These are phyloP conservation scores for Psilanteris sp. DNA, from an alignment of 1,140 invertebrate species.

Conservation along the genomic window DNA sequence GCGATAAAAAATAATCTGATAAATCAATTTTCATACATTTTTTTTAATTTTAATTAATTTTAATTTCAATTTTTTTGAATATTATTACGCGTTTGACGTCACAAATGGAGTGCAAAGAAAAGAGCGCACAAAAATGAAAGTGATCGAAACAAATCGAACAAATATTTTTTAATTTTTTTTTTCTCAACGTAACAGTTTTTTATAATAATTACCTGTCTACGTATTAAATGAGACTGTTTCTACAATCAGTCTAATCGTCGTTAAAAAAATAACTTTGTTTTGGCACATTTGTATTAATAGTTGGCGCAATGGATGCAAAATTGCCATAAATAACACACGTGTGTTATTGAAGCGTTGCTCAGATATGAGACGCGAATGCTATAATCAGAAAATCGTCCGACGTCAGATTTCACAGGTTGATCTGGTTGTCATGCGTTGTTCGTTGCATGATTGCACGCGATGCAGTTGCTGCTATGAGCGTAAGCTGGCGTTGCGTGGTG, in stretches of 20 bases:
- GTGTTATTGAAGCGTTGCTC: conserved; percentile 34
- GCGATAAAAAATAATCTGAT: too few species aligned
- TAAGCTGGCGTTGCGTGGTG: conserved; percentile 34
- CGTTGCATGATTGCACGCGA: conserved; percentile 61
- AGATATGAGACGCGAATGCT: conserved; percentile 43
- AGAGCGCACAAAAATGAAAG: too few species aligned
- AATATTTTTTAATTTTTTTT: too few species aligned
- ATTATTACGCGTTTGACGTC: too few species aligned
- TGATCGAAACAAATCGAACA: too few species aligned
- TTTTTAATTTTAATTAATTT: too few species aligned
- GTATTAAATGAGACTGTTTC: too few species aligned
- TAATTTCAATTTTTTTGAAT: too few species aligned
- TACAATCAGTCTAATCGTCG: not conserved
- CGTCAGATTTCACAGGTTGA: conserved; percentile 51
- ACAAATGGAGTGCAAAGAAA: too few species aligned
- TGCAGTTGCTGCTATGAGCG: conserved; percentile 42
- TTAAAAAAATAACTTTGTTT: conserved; percentile 29
- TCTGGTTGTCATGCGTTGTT: conserved; percentile 58
- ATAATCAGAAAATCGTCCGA: conserved; percentile 60
- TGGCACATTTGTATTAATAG: conserved; percentile 34
- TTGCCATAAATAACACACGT: conserved; percentile 30
- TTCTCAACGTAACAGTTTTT: too few species aligned
- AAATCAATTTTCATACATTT: too few species aligned
- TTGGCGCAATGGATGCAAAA: conserved; percentile 17
- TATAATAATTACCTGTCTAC: too few species aligned